Base-by-base conservation (phyloP, 2,797 vertebrate species). In the Gallirallus australis region DNA sequence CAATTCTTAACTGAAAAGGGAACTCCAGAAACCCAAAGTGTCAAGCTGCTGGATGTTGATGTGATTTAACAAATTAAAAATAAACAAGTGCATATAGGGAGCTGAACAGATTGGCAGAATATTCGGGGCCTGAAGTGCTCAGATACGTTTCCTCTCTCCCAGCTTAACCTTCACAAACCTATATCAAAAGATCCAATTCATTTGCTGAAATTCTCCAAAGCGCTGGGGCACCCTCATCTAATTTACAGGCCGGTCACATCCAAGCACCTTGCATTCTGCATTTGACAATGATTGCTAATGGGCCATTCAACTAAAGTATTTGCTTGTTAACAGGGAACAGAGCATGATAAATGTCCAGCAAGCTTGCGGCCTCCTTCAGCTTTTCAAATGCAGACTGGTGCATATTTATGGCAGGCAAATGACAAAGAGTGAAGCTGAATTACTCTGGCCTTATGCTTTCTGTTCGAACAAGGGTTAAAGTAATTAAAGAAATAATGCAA, bases 401-500 rank as follows among this genome's bases (percentile, higher is more conserved):
- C 98, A 98, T 98, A 98, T 99, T 99, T 99, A 99, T 98, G 98
- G 98, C 97, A 97, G 97, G 96, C 96, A 97, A 97, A 97, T 95
- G 97, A 98, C 98, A 98, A 98, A 98, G 96, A 96, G 84, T 85
- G 96, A 90, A 78, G 96, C 96, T 97, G 98, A 98, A 98, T 98
- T 97, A 97, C 97, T 97, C 96, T 98, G 98, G 98, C 98, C 98
- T 98, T 96, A 89, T 93, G 98, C 97, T 98, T 97, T 97, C 97
- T 97, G 82, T 95, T 97, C 89, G 94, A 97, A 98, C 90, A 84
- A 91, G 97, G 97, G 98, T 98, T 98, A 98, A 98, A 98, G 97
- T 96, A 98, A 99, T 98, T 98, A 98, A 97, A 98, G 98, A 98
- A 98, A 94, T 95, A 96, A 97, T 97, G 97, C 94, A 96, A 97